These are phyloP conservation scores for Zeuzera pyrina DNA, from an alignment of 2,888 invertebrate genomes.

Conservation along the genomic window DNA sequence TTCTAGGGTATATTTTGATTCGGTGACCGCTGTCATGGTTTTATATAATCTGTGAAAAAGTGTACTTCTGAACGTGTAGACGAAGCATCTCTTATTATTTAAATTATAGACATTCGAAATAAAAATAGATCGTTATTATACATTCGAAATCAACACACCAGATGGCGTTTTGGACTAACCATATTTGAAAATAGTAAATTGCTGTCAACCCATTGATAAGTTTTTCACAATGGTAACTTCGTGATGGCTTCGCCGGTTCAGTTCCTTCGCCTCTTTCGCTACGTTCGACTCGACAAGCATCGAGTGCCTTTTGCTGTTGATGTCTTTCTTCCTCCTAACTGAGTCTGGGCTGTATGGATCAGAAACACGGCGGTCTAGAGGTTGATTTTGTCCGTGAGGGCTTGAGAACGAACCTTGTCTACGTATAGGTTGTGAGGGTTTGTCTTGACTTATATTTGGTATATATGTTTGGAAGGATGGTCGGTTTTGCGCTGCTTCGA, in stretches of 20 bases:
- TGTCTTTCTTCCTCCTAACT: constrained; percentile 51
- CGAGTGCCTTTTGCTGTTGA: constrained; percentile 54
- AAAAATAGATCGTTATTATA: background rate
- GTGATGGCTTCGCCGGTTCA: constrained; percentile 51
- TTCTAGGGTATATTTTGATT: no score
- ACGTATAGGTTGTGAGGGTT: constrained; percentile 31
- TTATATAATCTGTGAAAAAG: no score
- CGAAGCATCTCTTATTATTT: no score
- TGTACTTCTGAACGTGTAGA: no score
- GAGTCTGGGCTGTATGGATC: constrained; percentile 59
- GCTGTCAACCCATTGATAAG: constrained; percentile 59
- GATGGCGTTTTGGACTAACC: constrained; percentile 10
- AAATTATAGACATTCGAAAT: background rate
- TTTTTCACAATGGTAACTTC: constrained; percentile 54
- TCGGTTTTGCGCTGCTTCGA: constrained; percentile 79
- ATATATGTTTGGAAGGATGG: constrained; percentile 68
- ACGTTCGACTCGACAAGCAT: constrained; percentile 57
- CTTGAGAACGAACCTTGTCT: constrained; percentile 42
- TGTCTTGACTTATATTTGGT: constrained; percentile 39
- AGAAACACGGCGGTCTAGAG: constrained; percentile 47
- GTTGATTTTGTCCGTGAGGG: constrained; percentile 21
- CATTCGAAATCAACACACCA: constrained; percentile 2
- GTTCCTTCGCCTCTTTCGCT: constrained; percentile 47
- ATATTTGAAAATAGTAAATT: constrained; percentile 14
- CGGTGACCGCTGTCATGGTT: no score